Base-by-base conservation (phyloP, 2,797 vertebrate species). In the Psittacula echo region DNA sequence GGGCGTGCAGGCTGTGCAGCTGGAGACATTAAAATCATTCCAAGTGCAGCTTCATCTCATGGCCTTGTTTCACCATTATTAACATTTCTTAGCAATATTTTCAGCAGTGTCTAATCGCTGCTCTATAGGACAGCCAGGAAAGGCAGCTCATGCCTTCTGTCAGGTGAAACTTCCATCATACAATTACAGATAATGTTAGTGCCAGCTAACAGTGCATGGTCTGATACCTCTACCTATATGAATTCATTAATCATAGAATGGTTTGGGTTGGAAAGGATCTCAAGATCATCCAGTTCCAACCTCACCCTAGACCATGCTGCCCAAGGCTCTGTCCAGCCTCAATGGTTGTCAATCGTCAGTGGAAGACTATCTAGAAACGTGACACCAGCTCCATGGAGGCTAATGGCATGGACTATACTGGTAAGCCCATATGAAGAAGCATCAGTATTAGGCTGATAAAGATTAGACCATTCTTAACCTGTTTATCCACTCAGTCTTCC, bases 1-100 rank as follows among this genome's bases (percentile, higher is more conserved):
- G 62, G 42, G 37, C 58, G 34, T 37, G 64, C 29, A 60, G 48
- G 39, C 39, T 80, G 45, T 20, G 39, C 73, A 96, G 62, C 56
- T 83, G 65, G 77, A 95, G 61, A 92, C 87, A 75, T 65, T 34
- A 39, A 76, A 78, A 45, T 61, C 58, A 82, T 85, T 93, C 81
- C 51, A 20, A 68, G 20, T 58, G 42, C 39, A 85, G 19, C 87
- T 90, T 79, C 51, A 61, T 85, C 71, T 90, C 65, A 61, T 44
- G 74, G 65, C 50, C 32, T 22, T 27, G 41, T 13, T 64, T 88
- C 32, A 76, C 71, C 66, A 80, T 68, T 72, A 93, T 45, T 51
- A 85, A 91, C 14, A 15, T 41, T 89, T 89, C 53, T 83, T 77
- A 91, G 77, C 41, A 22, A 37, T 7, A 23, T 73, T 88, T 91